Evolutionary conservation across 1,140 invertebrate species (phyloP).

Genomic region (Macrocentrus cingulum): DNA sequence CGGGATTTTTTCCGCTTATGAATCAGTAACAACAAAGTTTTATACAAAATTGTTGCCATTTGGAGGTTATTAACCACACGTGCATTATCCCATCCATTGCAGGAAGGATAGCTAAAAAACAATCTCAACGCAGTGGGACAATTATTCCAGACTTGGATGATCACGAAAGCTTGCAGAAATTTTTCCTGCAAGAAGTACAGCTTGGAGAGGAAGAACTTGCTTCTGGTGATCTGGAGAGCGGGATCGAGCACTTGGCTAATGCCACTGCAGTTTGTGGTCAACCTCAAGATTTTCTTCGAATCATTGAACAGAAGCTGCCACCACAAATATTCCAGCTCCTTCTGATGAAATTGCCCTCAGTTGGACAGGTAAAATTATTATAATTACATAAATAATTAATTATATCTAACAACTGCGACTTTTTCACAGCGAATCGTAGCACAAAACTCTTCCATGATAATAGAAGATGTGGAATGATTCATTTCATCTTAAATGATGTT

Average conservation of each 20-base stretch:
- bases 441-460: constrained; percentile 47
- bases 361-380: constrained; percentile 61
- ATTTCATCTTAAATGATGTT: constrained; percentile 3
- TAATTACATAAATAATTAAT: too few species aligned
- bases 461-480: constrained; percentile 54
- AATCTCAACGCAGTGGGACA: constrained; percentile 53
- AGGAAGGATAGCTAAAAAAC: constrained; percentile 64
- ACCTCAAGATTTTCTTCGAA: constrained; percentile 85
- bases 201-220: constrained; percentile 88
- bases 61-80: not conserved
- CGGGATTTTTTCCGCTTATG: not conserved
- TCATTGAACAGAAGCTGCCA: constrained; percentile 91
- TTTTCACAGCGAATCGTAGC: constrained; percentile 46
- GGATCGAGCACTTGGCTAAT: constrained; percentile 91
- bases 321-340: constrained; percentile 88
- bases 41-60: too few species aligned
- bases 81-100: constrained; percentile 17
- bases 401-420: not conserved
- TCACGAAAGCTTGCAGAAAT: constrained; percentile 89
- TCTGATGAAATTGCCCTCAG: constrained; percentile 76
- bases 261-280: constrained; percentile 96
- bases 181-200: constrained; percentile 86
- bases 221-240: constrained; percentile 82
- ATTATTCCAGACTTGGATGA: constrained; percentile 84
- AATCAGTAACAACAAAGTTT: too few species aligned